These are phyloP conservation scores for Tryphoninae sp. DNA, from an alignment of 2,888 invertebrate genomes.

Conservation along the genomic window DNA sequence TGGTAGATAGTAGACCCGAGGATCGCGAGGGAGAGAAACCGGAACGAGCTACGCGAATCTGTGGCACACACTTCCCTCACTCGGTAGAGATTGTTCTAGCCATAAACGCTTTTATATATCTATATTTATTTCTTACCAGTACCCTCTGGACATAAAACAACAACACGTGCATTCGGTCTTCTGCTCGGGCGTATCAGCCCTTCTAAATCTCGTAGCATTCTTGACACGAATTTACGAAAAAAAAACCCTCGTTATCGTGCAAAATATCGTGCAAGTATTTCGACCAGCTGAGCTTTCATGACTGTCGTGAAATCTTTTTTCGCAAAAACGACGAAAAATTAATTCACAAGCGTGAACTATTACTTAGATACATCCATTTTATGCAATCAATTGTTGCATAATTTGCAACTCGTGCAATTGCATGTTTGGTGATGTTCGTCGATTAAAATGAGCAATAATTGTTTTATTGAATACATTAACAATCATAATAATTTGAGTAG, in stretches of 20 bases:
- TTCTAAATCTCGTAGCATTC: slow-evolving; percentile 16
- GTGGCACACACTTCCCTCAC: slow-evolving; percentile 28
- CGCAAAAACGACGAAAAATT: too few species aligned
- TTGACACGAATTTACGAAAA: slow-evolving; percentile 1
- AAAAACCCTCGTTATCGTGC: not conserved
- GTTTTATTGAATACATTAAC: too few species aligned
- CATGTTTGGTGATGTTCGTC: too few species aligned
- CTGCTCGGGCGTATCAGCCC: not conserved
- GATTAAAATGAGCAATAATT: too few species aligned
- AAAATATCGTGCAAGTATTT: not conserved
- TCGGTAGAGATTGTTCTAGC: slow-evolving; percentile 23
- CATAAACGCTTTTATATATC: not conserved
- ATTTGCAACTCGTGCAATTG: too few species aligned
- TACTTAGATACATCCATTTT: too few species aligned
- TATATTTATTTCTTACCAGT: not conserved
- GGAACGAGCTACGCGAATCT: slow-evolving; percentile 12
- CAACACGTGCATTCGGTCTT: slow-evolving; percentile 18
- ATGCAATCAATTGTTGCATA: too few species aligned
- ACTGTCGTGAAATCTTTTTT: too few species aligned
- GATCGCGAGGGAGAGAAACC: slow-evolving; percentile 18
- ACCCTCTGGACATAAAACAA: slow-evolving; percentile 43
- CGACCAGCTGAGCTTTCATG: slow-evolving; percentile 6
- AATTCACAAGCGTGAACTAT: too few species aligned
- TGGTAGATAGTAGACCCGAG: not conserved
- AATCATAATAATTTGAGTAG: too few species aligned